Base-by-base conservation (phyloP, 2,797 vertebrate genomes). In the Coendou prehensilis region DNA sequence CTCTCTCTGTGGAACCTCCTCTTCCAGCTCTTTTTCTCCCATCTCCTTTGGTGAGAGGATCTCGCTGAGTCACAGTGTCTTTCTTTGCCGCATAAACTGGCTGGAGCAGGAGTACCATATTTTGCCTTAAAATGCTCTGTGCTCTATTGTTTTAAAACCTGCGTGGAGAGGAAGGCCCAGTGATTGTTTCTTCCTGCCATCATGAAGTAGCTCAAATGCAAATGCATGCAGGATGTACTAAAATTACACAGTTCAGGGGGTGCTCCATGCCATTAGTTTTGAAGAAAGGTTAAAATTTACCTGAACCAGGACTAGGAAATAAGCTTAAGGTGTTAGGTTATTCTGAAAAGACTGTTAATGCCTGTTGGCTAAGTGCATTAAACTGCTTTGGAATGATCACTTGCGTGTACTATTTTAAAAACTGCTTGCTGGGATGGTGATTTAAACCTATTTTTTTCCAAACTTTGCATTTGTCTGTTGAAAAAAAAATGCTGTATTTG, bases 391-490 rank as follows among this genome's bases (percentile, higher is more conserved):
- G 97, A 97, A 96, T 94, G 94, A 97, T 93, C 88, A 94, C 93
- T 96, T 95, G 69, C 85, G 64, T 91, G 82, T 61, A 90, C 87
- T 94, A 50, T 82, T 98, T 97, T 84, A 81, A 91, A 97, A 93
- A 92, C 85, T 59, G 61, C 97, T 98, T 97, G 96, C 97, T 97
- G 96, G 67, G 91, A 92, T 84, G 78, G 94, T 87, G 96, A 96
- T 90, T 97, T 95, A 96, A 97, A 97, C 94, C 96, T 82, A 30
- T 93, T 96, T 96, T 94, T 95, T 88, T 61, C 92, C 64, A 95
- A 93, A 96, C 94, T 95, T 97, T 52, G 45, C 47, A 57, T 96
- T 97, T 97, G 94, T 95, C 83, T 91, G 28, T 88, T 95, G 89
- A 59, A 87, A 88, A 94, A 57, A 96, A 92, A 94, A 71, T 37